Evolutionary conservation across 2,113 vertebrate species (phyloP).

Genomic region (Bubo scandiacus): DNA sequence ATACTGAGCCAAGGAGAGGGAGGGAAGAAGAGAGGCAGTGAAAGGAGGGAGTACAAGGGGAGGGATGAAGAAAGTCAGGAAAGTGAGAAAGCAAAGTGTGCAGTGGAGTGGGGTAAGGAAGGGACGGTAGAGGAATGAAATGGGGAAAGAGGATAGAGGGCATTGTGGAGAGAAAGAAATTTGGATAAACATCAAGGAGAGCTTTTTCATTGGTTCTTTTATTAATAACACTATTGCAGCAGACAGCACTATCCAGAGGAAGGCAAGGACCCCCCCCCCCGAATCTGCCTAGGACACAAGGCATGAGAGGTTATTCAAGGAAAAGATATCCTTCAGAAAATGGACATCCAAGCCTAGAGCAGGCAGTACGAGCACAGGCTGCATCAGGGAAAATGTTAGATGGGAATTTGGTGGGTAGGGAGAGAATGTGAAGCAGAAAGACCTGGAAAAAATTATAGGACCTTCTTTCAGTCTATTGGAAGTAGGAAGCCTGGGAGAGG

Average conservation of each 20-base stretch:
- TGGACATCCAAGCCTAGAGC: neutral
- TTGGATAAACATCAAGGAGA: neutral
- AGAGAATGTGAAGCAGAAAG: neutral
- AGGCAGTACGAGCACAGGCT: neutral
- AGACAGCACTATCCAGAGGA: neutral
- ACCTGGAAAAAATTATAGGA: neutral
- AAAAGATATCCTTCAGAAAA: constrained; percentile 12
- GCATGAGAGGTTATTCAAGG: neutral
- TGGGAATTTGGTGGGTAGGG: neutral
- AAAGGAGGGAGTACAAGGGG: constrained; percentile 30
- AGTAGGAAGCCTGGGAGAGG: neutral
- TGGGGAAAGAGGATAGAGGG: neutral
- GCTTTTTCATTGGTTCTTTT: neutral
- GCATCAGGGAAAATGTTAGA: neutral
- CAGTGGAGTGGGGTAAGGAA: neutral
- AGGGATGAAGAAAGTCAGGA: constrained; percentile 19
- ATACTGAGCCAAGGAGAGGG: constrained; percentile 59
- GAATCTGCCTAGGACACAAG: neutral
- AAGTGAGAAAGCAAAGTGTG: neutral
- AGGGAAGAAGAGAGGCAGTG: constrained; percentile 15
- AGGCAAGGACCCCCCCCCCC: neutral
- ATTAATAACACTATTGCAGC: neutral
- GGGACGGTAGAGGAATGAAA: neutral
- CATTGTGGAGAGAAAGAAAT: neutral
- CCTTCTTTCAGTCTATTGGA: neutral